Evolutionary conservation across 2,888 invertebrate genomes (phyloP).

Genomic region (Encarsia formosa): DNA sequence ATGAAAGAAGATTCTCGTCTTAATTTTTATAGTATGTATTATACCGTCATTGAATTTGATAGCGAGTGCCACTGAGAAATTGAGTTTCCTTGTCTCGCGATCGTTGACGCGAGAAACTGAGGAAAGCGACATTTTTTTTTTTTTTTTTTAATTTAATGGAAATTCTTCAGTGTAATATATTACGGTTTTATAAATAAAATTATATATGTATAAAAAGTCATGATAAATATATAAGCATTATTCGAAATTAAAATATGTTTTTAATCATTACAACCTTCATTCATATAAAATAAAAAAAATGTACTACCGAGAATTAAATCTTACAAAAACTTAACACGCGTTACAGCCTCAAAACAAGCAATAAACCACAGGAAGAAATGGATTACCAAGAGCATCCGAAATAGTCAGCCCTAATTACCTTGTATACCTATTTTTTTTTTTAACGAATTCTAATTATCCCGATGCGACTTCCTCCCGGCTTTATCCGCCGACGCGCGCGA

Average conservation of each 20-base stretch:
- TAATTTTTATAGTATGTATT: no score
- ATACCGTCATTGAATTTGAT: no score
- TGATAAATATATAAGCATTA: conserved; percentile 20
- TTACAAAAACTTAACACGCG: no score
- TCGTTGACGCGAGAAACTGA: conserved; percentile 10
- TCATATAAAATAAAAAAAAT: not conserved
- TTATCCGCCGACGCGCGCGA: conserved; percentile 1
- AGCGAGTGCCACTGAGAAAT: no score
- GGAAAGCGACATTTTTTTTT: conserved; percentile 16
- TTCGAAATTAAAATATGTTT: conserved; percentile 9
- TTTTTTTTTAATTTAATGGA: conserved; percentile 22
- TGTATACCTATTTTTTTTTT: no score
- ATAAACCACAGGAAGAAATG: no score
- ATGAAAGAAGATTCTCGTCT: no score
- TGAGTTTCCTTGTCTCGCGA: conserved; percentile 7
- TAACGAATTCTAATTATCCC: conserved; percentile 9
- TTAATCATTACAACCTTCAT: not conserved
- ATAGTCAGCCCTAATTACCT: no score
- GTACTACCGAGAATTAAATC: no score
- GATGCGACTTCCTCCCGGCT: conserved; percentile 25
- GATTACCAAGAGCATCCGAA: no score
- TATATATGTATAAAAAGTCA: conserved; percentile 15
- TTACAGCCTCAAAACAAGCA: no score
- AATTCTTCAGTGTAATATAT: conserved; percentile 19
- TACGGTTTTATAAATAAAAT: conserved; percentile 26